A percentile compares a stretch with the other conserved stretches of the same genome.
Evolutionary conservation across 1,140 invertebrate genomes (phyloP).

Genomic region (Hesperophylax magnus): DNA sequence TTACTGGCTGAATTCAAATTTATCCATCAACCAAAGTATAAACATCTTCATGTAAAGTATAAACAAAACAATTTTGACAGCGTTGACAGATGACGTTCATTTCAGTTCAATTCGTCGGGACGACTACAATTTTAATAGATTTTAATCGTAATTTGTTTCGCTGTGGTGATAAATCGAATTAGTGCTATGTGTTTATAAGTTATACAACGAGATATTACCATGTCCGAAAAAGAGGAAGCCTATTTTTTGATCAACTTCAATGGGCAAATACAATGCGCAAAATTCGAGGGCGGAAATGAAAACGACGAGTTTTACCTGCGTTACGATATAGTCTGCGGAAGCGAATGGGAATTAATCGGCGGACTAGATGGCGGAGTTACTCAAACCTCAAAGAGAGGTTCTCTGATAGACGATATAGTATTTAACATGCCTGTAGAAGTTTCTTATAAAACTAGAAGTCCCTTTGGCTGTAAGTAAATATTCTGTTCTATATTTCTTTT

Average conservation of each 20-base stretch:
- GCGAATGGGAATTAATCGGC: constrained; percentile 62
- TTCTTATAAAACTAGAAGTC: constrained; percentile 63
- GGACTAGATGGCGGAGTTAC: constrained; percentile 63
- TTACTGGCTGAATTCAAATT: constrained; percentile 37
- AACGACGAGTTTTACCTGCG: constrained; percentile 61
- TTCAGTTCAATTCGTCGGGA: not conserved
- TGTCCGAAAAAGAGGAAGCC: constrained; percentile 30
- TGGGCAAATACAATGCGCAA: constrained; percentile 46
- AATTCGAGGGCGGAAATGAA: constrained; percentile 43
- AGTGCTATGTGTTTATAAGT: constrained; percentile 11
- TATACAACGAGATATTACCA: not conserved
- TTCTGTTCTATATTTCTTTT: not conserved
- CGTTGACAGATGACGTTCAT: constrained; percentile 9
- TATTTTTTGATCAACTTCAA: constrained; percentile 47
- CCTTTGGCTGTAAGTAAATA: constrained; percentile 63
- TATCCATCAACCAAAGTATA: constrained; percentile 19
- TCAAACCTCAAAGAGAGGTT: constrained; percentile 59
- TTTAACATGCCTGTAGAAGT: constrained; percentile 66
- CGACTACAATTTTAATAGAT: too few relatives aligned
- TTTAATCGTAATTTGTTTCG: too few relatives aligned
- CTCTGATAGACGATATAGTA: constrained; percentile 60
- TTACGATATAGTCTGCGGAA: constrained; percentile 62
- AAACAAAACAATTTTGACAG: constrained; percentile 26
- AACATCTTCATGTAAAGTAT: constrained; percentile 12
- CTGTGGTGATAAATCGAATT: too few relatives aligned